Conservation (phyloP, 2,113 vertebrate species). For the Colossoma macropomum region DNA sequence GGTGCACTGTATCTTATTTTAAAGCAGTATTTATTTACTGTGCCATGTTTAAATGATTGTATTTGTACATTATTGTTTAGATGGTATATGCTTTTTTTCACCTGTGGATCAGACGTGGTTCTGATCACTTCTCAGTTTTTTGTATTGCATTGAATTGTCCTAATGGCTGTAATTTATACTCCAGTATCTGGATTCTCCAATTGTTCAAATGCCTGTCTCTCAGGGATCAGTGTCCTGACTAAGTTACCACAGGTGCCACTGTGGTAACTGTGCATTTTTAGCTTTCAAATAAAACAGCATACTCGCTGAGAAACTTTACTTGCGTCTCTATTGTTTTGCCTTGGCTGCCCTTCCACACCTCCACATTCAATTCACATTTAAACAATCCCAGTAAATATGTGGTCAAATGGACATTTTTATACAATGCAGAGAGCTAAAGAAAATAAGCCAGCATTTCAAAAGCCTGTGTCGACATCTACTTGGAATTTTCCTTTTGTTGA, state of each 20-base stretch:
- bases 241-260: conserved; percentile 78
- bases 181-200: conserved; percentile 88
- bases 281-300: conserved; percentile 88
- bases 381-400: too few species aligned
- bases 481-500: conserved; percentile 13
- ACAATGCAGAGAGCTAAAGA: not conserved
- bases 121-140: conserved; percentile 71
- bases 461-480: not conserved
- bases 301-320: conserved; percentile 76
- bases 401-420: too few species aligned
- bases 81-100: conserved; percentile 67
- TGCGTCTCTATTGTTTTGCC: conserved; percentile 51
- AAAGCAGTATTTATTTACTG: conserved; percentile 95
- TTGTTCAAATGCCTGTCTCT: conserved; percentile 80
- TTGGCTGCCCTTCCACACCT: not conserved
- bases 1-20: conserved; percentile 82
- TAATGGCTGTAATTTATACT: conserved; percentile 84
- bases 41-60: conserved; percentile 68
- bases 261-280: conserved; percentile 74
- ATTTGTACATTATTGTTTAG: conserved; percentile 69
- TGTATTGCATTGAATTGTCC: conserved; percentile 70
- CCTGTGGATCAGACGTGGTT: conserved; percentile 83
- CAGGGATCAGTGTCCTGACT: conserved; percentile 88
- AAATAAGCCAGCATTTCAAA: conserved; percentile 11
- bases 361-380: not conserved